These are phyloP conservation scores for Megaceryle maxima DNA, from an alignment of 2,113 vertebrate genomes.

Conservation along the genomic window DNA sequence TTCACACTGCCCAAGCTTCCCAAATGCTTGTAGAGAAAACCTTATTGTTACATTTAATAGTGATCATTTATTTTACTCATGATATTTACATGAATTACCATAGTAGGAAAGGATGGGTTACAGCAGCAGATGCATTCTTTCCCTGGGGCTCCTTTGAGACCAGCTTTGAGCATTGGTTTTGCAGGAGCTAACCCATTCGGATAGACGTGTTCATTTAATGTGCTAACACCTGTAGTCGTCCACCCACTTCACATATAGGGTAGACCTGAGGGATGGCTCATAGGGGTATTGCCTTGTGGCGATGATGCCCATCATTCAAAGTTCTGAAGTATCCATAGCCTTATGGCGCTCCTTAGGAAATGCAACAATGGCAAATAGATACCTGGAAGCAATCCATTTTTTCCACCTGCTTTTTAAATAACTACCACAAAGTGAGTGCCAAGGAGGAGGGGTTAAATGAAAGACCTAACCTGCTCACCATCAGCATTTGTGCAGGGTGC, in stretches of 20 bases:
- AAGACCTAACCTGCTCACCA: neutral
- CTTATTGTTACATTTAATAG: neutral
- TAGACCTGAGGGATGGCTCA: neutral
- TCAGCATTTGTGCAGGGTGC: rapidly evolving
- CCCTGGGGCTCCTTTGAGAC: neutral
- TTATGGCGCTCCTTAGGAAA: neutral
- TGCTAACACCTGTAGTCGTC: neutral
- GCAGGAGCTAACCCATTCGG: neutral
- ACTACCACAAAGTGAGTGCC: neutral
- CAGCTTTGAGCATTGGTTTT: neutral
- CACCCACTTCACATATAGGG: neutral
- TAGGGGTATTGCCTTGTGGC: neutral
- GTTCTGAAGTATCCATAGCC: neutral
- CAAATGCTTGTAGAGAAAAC: neutral
- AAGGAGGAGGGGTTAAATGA: neutral
- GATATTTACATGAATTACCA: neutral
- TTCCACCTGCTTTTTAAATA: neutral
- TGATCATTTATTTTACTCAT: neutral
- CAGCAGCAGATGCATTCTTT: neutral
- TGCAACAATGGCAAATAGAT: neutral
- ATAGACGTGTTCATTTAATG: neutral
- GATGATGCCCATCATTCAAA: neutral
- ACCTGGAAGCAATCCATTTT: neutral
- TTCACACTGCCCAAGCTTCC: neutral
- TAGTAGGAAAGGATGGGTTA: neutral